phyloP scores from a whole-genome alignment of 2,888 invertebrate genomes.

The Drosophila pseudotalamancana region DNA sequence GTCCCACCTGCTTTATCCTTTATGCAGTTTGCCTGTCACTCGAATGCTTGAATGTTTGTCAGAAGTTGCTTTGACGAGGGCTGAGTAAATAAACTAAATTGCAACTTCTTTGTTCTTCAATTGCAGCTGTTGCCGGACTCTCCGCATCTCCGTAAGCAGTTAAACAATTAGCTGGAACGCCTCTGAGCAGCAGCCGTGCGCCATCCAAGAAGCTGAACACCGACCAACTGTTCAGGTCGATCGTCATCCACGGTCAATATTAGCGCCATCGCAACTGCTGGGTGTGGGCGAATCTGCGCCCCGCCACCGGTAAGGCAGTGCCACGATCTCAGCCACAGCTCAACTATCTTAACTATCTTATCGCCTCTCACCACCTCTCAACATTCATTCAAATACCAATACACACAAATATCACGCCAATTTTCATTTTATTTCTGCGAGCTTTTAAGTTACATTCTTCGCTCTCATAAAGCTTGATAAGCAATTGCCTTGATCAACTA shows the following conservation, averaged over 20 bases:
- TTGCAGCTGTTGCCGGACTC: slow-evolving; percentile 38
- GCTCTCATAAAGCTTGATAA: no score
- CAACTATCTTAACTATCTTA: no score
- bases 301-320: slow-evolving; percentile 84
- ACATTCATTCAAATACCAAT: not conserved
- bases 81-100: slow-evolving; percentile 27
- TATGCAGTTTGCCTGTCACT: slow-evolving; percentile 49
- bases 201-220: slow-evolving; percentile 59
- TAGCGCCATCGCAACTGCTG: slow-evolving; percentile 85
- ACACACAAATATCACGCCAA: not conserved
- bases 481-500: no score
- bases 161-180: not conserved
- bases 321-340: slow-evolving; percentile 10
- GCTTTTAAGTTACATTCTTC: no score
- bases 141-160: no score
- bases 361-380: not conserved
- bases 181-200: not conserved
- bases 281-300: slow-evolving; percentile 85
- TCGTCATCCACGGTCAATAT: slow-evolving; percentile 83
- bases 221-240: slow-evolving; percentile 76
- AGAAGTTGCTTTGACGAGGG: slow-evolving; percentile 11
- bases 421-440: no score
- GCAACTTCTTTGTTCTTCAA: slow-evolving; percentile 4
- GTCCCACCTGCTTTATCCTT: slow-evolving; percentile 35
- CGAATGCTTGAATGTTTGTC: slow-evolving; percentile 22